Evolutionary conservation across 2,797 vertebrate species (phyloP).

Genomic region (Spinibarbus caldwelli): DNA sequence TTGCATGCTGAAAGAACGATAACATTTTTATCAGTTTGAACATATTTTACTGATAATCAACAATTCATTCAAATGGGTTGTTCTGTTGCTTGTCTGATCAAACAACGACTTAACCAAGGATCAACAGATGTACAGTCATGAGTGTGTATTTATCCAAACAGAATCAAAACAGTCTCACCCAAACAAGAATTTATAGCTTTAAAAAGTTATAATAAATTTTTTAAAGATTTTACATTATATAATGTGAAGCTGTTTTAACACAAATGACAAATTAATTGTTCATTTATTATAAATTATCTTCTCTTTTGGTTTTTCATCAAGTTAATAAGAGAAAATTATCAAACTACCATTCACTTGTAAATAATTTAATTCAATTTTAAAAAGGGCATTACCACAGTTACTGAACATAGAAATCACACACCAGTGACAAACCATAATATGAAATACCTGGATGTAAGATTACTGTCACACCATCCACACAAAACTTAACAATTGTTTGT

Average conservation of each 20-base stretch:
- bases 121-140: too few relatives aligned
- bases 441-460: not conserved
- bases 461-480: not conserved
- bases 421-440: not conserved
- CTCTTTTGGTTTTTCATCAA: not conserved
- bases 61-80: not conserved
- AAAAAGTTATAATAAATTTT: not conserved
- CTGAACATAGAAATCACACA: not conserved
- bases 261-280: not conserved
- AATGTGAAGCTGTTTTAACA: not conserved
- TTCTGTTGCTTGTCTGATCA: not conserved
- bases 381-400: not conserved
- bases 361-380: not conserved
- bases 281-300: not conserved
- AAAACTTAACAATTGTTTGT: not conserved
- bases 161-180: not conserved
- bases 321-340: not conserved
- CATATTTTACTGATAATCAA: not conserved
- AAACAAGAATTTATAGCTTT: too few relatives aligned
- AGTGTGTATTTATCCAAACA: not conserved
- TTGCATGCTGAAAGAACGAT: not conserved
- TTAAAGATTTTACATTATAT: not conserved
- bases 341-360: not conserved
- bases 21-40: not conserved
- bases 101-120: not conserved